A percentile compares a stretch with the other conserved stretches of the same genome.
These are phyloP conservation scores for Hycleus phaleratus DNA, from an alignment of 1,140 invertebrate species.

Conservation along the genomic window DNA sequence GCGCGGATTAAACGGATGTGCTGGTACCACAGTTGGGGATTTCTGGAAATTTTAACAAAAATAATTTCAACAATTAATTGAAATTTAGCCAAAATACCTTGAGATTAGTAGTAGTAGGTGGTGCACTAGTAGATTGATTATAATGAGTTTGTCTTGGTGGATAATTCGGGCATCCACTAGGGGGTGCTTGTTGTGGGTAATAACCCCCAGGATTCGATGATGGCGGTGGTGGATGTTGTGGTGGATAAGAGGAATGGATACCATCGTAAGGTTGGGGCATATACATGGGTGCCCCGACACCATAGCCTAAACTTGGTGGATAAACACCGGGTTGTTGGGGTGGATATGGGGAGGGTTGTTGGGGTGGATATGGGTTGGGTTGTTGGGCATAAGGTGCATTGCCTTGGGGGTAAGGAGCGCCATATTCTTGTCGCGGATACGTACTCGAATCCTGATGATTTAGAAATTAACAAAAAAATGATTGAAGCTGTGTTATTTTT, in stretches of 20 bases:
- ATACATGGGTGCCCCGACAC: constrained; percentile 33
- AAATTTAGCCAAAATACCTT: too few relatives aligned
- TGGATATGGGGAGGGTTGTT: constrained; percentile 11
- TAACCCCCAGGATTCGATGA: not conserved
- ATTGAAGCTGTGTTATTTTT: not conserved
- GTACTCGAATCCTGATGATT: constrained; percentile 21
- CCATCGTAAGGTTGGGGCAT: constrained; percentile 34
- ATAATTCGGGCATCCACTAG: not conserved
- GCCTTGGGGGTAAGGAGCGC: not conserved
- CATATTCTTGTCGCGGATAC: constrained; percentile 25
- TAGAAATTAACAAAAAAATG: not conserved
- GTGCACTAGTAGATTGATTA: constrained; percentile 4
- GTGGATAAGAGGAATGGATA: constrained; percentile 15
- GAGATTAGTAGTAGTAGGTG: not conserved
- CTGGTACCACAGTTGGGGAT: constrained; percentile 57
- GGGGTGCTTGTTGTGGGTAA: not conserved
- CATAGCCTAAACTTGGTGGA: constrained; percentile 34
- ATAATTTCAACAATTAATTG: too few relatives aligned
- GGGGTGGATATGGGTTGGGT: constrained; percentile 17
- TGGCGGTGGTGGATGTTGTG: not conserved
- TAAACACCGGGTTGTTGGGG: constrained; percentile 26
- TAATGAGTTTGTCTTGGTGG: not conserved
- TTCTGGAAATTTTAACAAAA: constrained; percentile 42
- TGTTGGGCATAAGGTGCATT: constrained; percentile 12
- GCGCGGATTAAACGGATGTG: constrained; percentile 60